Base-by-base conservation (phyloP, 2,797 vertebrate genomes). In the Prionace glauca region DNA sequence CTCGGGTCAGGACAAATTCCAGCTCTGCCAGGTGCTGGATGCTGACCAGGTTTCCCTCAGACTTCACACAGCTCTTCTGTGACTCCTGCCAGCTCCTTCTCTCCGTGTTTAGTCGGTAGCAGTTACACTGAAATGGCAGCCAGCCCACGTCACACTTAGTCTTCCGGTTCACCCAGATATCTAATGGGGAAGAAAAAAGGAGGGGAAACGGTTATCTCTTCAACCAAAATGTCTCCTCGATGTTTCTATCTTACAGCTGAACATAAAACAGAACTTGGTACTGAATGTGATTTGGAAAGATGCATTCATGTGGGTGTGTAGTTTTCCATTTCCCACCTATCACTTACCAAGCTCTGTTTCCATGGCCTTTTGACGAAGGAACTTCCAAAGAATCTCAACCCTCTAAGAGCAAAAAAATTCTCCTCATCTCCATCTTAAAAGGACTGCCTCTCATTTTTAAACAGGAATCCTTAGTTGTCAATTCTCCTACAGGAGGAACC, bases 121-220 rank as follows among this genome's bases (percentile, higher is more conserved):
- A 99, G 96, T 98, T 98, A 72, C 98, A 98, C 97, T 98, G 99
- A 97, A 99, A 99, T 88, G 98, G 97, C 97, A 98, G 98, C 99
- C 99, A 99, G 97, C 98, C 98, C 67, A 98, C 97, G 95, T 99
- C 98, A 0, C 99, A 99, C 96, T 98, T 98, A 94, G 99, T 98
- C 96, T 97, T 98, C 96, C 97, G 96, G 29, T 97, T 86, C 7
- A 62, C 41, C 72, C 95, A 95, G 29, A 32, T 65, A 22, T 96
- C 93, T 96, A 60, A 71, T 14, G 65, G 26, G 36, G 36, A 41
- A 77, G 10, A 26, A 95, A 26, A 69, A 69, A 20, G 16, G 12
- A 11, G 0, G 50, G 50, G 50, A 29, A 77, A 91, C 4, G 1
- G 50, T 79, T 79, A 77, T n/a, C 20, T 90, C 32, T 32, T 92